Base-by-base conservation (phyloP, 2,113 vertebrate species). In the Poeciliopsis turrubarensis region DNA sequence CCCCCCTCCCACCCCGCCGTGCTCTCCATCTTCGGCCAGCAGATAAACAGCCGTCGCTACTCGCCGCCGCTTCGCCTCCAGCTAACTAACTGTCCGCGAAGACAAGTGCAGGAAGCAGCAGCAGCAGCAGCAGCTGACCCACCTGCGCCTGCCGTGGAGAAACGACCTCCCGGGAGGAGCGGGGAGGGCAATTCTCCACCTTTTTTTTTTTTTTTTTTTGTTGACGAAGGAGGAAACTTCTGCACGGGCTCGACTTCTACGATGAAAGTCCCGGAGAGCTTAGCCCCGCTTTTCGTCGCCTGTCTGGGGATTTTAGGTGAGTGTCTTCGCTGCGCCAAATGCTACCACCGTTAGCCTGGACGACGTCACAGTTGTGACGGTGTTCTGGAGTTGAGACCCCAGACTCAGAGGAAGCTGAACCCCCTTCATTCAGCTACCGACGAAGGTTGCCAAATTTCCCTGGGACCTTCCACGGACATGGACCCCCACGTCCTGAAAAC, bases 271-370 rank as follows among this genome's bases (percentile, higher is more conserved):
- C 79, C 13, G 37, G 72, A 22, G 11, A 31, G 68, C 1, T 13
- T 68, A 13, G 17, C 57, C 2, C 57, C 77, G 31, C 67, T 90
- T 17, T 14, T 80, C 69, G 5, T 89, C 67, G 75, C 73, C 72
- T 92, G 82, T 65, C 71, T 80, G 3, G 69, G 82, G 5, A 27
- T 87, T 54, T 57, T 91, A 12, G 94, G 94, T 95, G 78, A 94
- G 93, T 91, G 11, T 78, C 64, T 77, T 4, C 29, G 26, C 4
- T 11, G 34, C 25, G 1, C 12, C 12, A 7, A 5, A 54, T 25
- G 44, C 60, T 34, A 30, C 47, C 27, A 30, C 30, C 25, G n/a
- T n/a, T 62, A 13, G 26, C 29, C 60, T 30, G 3, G 65, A 60
- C 32, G 7, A 32, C 51, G 34, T 70, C 30, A 75, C 12, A 14